Conservation (phyloP, 2,113 vertebrate species). For the Calonectris borealis region DNA sequence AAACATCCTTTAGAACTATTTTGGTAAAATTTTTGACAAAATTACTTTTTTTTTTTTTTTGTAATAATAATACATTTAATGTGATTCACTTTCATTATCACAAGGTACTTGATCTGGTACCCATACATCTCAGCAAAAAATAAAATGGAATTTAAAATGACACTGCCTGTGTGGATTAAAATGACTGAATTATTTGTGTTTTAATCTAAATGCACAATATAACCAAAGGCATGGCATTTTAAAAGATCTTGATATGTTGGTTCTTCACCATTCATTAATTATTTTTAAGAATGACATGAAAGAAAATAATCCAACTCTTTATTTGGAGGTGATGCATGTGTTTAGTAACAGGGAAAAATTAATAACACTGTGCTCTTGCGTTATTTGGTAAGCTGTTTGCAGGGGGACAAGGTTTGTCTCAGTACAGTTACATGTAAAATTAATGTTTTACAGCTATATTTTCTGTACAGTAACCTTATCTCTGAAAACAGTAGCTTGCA, state of each 20-base stretch:
- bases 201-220: neutral
- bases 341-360: neutral
- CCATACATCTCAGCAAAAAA: neutral
- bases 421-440: neutral
- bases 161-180: neutral
- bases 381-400: neutral
- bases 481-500: neutral
- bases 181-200: rapidly evolving
- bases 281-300: neutral
- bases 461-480: neutral
- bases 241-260: neutral
- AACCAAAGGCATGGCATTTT: neutral
- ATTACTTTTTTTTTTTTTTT: neutral
- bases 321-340: neutral
- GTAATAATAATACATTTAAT: neutral
- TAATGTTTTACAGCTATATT: neutral
- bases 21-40: neutral
- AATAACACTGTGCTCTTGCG: neutral
- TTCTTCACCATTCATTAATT: neutral
- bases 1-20: neutral
- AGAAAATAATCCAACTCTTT: neutral
- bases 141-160: neutral
- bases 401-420: neutral
- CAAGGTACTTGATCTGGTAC: neutral
- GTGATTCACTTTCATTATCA: neutral